These are phyloP conservation scores for Macrobrachium rosenbergii DNA, from an alignment of 1,140 invertebrate genomes.

Conservation along the genomic window DNA sequence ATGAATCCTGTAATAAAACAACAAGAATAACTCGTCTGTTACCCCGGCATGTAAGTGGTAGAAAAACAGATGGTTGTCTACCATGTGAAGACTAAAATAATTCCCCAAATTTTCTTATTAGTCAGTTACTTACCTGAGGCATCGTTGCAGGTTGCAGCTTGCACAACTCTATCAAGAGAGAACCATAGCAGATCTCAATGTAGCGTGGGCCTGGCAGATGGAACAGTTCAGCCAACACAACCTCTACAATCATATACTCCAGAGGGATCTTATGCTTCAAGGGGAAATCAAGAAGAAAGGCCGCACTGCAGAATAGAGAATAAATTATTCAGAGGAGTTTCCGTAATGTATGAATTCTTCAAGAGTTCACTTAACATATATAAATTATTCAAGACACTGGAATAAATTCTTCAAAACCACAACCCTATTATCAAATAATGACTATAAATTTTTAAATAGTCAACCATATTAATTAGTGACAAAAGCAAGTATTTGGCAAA, in stretches of 20 bases:
- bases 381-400: no score
- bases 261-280: conserved; percentile 95
- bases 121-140: conserved; percentile 83
- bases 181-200: conserved; percentile 94
- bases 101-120: no score
- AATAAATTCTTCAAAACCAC: no score
- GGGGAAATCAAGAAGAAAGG: conserved; percentile 90
- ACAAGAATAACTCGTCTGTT: no score
- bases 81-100: no score
- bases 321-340: neutral
- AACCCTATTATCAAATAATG: no score
- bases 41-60: no score
- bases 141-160: conserved; percentile 96
- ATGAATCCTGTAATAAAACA: no score
- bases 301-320: conserved; percentile 75
- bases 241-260: conserved; percentile 98
- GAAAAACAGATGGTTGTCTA: neutral
- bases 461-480: no score
- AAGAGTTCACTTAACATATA: neutral
- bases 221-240: conserved; percentile 95
- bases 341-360: neutral
- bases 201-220: conserved; percentile 89
- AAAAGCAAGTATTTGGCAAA: no score
- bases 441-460: no score
- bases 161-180: conserved; percentile 96